Percentiles rank a stretch among this genome's conserved stretches.
Evolutionary conservation across 1,140 invertebrate genomes (phyloP).

Genomic region (Cydia pomonella): DNA sequence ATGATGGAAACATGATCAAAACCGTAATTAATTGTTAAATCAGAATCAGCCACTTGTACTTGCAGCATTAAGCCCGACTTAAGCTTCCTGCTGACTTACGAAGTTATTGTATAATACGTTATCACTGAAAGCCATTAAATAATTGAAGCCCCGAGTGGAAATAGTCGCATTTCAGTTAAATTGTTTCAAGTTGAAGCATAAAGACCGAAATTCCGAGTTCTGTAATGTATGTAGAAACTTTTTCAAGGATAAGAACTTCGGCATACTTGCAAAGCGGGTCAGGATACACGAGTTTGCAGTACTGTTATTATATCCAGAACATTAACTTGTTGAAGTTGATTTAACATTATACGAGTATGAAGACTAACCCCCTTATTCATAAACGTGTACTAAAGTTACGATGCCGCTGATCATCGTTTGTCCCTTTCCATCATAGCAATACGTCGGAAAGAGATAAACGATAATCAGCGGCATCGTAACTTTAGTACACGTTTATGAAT

Average conservation of each 20-base stretch:
- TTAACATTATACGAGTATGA: no score
- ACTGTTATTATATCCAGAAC: neutral
- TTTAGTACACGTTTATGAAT: no score
- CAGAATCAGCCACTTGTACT: neutral
- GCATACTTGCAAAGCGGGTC: slow-evolving; percentile 17
- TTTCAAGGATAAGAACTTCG: slow-evolving; percentile 32
- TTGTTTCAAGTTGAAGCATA: slow-evolving; percentile 23
- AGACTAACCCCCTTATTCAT: no score
- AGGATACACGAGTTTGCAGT: slow-evolving; percentile 7
- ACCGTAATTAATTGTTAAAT: no score
- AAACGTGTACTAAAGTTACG: no score
- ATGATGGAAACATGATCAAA: no score
- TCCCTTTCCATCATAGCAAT: no score
- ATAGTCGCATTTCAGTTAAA: slow-evolving; percentile 32
- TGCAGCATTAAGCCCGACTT: neutral
- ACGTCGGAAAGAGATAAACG: no score
- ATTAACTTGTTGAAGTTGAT: neutral
- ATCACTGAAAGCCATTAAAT: slow-evolving; percentile 27
- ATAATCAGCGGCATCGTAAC: no score
- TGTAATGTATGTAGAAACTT: slow-evolving; percentile 32
- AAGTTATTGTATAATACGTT: slow-evolving; percentile 15
- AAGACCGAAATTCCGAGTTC: slow-evolving; percentile 26
- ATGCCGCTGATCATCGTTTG: no score
- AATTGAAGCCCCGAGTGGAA: slow-evolving; percentile 25
- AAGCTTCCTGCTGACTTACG: neutral